Conservation (phyloP, 2,113 vertebrate genomes). For the Columba livia region DNA sequence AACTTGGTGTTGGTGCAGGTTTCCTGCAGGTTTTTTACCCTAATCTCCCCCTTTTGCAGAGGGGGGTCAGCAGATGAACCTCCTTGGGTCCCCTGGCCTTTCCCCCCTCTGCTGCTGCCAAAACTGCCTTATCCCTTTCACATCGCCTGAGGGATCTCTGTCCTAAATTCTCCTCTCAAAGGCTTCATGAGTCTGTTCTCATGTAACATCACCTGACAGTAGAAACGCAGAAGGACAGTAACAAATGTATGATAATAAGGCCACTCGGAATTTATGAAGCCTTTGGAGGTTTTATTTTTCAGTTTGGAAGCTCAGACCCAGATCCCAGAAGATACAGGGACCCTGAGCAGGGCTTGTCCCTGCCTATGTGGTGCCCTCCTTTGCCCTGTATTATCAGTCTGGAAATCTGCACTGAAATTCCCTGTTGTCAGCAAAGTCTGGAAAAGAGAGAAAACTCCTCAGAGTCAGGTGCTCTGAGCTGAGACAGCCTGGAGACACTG, state of each 20-base stretch:
- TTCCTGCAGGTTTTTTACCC: background rate
- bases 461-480: accelerated
- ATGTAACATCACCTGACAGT: background rate
- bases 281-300: background rate
- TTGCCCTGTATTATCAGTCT: accelerated
- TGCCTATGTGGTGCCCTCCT: background rate
- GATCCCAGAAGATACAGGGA: background rate
- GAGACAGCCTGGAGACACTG: background rate
- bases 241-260: background rate
- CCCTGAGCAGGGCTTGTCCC: background rate
- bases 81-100: background rate
- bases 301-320: background rate
- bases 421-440: background rate
- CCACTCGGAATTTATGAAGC: background rate
- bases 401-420: background rate
- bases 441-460: background rate
- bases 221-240: background rate
- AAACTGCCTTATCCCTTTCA: background rate
- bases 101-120: background rate
- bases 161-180: background rate
- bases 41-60: background rate
- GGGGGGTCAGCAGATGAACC: background rate
- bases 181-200: background rate
- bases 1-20: background rate
- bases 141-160: background rate